Base-by-base conservation (phyloP, 2,888 invertebrate genomes). In the Microctonus hyperodae region DNA sequence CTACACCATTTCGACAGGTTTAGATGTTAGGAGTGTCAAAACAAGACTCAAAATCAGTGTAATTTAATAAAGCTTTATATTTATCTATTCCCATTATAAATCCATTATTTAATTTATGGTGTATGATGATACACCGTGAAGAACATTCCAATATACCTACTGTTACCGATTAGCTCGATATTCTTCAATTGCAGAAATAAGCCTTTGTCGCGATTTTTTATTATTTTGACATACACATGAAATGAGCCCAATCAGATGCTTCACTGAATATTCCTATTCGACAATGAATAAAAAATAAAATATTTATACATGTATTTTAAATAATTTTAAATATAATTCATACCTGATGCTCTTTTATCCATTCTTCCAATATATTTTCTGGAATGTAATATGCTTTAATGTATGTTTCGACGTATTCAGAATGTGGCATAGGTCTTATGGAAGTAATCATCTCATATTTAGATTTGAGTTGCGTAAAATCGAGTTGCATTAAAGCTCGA, bases 341-440 rank as follows among this genome's bases (percentile, higher is more conserved):
- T 83, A 92, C 92, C 68, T 89, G 89, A 80, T 96, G 93, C 48
- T 93, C 92, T 73, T 89, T 88, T 7, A 98, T 89, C 91, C 98
- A 99, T 58, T 91, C 90, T 81, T 98, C 97, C 44, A 99, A 86
- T 63, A 91, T 92, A 69, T 89, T 89, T 76, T 97, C 92, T 0
- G 97, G 95, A 73, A 96, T 87, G 86, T 99, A 99, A 83, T 93
- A 99, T 0, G 98, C 97, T 83, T 98, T 98, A 0, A 99, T 94
- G 80, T 97, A 99, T 64, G 90, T 89, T 84, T 98, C 98, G 0
- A 98, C 97, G 78, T 94, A 95, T 64, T 94, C 92, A 72, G 92
- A 90, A 78, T 94, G 93, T 0, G 97, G 96, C 16, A 96, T 87
- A 2, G 96, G 96, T 78, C 91, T 91, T 7, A 96, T 81, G 0